These are phyloP conservation scores for Brachypterus glaber DNA, from an alignment of 2,888 invertebrate species.

Conservation along the genomic window DNA sequence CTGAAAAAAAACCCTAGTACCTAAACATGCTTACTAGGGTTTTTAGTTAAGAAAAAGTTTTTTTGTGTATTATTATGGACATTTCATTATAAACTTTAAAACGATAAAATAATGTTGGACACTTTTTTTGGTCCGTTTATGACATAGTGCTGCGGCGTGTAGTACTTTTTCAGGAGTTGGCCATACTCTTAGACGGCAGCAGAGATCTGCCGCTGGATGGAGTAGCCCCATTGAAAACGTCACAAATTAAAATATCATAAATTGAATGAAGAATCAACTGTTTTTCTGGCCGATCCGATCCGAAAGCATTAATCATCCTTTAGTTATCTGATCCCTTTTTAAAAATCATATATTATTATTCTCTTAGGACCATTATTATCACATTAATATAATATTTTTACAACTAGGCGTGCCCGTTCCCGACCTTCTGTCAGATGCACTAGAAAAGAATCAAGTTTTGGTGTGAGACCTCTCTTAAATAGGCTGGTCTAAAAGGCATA, in stretches of 20 bases:
- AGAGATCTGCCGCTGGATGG: no score
- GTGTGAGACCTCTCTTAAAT: conserved; percentile 12
- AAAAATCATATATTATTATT: conserved; percentile 36
- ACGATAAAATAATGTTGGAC: no score
- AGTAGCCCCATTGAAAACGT: no score
- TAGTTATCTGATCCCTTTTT: conserved; percentile 26
- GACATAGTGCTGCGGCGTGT: no score
- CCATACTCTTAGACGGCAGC: no score
- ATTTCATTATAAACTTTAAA: no score
- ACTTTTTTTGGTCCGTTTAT: no score
- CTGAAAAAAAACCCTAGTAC: no score
- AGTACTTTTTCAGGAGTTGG: no score
- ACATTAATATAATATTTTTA: conserved; percentile 42
- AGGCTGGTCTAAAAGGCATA: not conserved
- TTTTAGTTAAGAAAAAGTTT: no score
- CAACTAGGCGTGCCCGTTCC: conserved; percentile 38
- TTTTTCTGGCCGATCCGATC: conserved; percentile 8
- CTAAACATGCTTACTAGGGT: no score
- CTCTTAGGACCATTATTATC: conserved; percentile 39
- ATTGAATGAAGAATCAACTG: not conserved
- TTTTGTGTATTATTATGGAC: no score
- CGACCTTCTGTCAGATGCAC: conserved; percentile 40
- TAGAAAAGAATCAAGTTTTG: conserved; percentile 35
- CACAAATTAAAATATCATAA: conserved; percentile 3
- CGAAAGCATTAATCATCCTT: conserved; percentile 25